phyloP scores from a whole-genome alignment of 1,140 invertebrate species.

The Adelges cooleyi region DNA sequence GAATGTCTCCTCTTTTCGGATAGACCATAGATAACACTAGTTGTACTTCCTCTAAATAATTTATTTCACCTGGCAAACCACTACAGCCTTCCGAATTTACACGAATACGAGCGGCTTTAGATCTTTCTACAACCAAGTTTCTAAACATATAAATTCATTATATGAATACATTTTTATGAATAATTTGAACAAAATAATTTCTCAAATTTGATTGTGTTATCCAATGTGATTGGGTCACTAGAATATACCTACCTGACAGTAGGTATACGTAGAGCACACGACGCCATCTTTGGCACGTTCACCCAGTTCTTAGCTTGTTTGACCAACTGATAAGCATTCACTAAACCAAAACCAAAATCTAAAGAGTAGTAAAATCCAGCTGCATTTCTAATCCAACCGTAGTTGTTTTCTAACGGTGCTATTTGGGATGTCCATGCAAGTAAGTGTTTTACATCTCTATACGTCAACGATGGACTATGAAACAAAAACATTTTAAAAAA shows the following conservation, averaged over 20 bases:
- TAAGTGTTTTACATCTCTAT: slow-evolving; percentile 84
- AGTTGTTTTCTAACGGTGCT: slow-evolving; percentile 50
- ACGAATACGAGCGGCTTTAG: not conserved
- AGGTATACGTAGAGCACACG: slow-evolving; percentile 42
- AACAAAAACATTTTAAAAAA: no score
- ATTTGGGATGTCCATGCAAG: slow-evolving; percentile 71
- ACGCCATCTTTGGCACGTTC: slow-evolving; percentile 56
- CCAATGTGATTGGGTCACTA: no score
- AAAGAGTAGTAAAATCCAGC: slow-evolving; percentile 59
- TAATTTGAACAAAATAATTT: no score
- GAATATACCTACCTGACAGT: slow-evolving; percentile 29
- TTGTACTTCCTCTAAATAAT: slow-evolving; percentile 72
- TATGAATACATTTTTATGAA: no score
- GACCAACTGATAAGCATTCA: slow-evolving; percentile 73
- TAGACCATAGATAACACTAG: slow-evolving; percentile 55
- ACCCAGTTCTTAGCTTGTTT: slow-evolving; percentile 62
- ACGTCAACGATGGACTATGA: slow-evolving; percentile 72
- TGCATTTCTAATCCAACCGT: slow-evolving; percentile 59
- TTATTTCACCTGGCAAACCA: slow-evolving; percentile 42
- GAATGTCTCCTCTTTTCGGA: slow-evolving; percentile 56
- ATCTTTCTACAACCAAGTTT: not conserved
- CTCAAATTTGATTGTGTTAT: no score
- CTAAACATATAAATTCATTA: not conserved
- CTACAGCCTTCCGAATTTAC: slow-evolving; percentile 39
- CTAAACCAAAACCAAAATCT: slow-evolving; percentile 80